Evolutionary conservation across 1,140 invertebrate genomes (phyloP), one percentile per base, ranked within the genome.

Genomic region (Drosophila malerkotliana): DNA sequence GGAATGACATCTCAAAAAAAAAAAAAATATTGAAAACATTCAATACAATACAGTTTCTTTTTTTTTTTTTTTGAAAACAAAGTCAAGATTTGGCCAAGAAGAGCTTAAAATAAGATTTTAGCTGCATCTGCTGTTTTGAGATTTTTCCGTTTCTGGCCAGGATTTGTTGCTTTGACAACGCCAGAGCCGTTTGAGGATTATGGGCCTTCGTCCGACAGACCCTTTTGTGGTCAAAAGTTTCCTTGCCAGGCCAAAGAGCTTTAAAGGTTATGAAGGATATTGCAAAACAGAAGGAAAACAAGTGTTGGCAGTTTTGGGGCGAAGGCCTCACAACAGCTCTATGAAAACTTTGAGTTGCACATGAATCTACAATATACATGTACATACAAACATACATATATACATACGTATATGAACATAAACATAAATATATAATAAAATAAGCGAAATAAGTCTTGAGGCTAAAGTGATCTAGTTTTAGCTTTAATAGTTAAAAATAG

Each of bases 141-240:
- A 32, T 56, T 49, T 54, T 1, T 30, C 32, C 45, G 45, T 41
- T 30, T 15, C 41, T 28, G 32, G 5, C 21, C 34, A 51, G 55
- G 68, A 71, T 71, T 18, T 45, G 68, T 72, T 59, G 44, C 53
- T 51, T 72, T 58, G 54, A 45, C 37, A 69, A 57, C 45, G 32
- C 8, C 18, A 69, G 57, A 69, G 67, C 41, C 67, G 21, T 69
- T 69, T 69, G 67, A 52, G 68, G 68, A 72, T 72, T 72, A 72
- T 18, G 26, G 15, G 26, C 37, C 68, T 51, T 34, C 55, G 37
- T 9, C 28, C 24, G 10, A 21, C 24, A 72, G 67, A 47, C 24
- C 47, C 48, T 39, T 72, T 72, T 72, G 68, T 18, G 68, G 68
- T 72, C 68, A 59, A 72, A 72, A 72, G 68, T 72, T 72, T 72